Conservation (phyloP, 2,797 vertebrate genomes). For the Enteromius unitaeniatus region DNA sequence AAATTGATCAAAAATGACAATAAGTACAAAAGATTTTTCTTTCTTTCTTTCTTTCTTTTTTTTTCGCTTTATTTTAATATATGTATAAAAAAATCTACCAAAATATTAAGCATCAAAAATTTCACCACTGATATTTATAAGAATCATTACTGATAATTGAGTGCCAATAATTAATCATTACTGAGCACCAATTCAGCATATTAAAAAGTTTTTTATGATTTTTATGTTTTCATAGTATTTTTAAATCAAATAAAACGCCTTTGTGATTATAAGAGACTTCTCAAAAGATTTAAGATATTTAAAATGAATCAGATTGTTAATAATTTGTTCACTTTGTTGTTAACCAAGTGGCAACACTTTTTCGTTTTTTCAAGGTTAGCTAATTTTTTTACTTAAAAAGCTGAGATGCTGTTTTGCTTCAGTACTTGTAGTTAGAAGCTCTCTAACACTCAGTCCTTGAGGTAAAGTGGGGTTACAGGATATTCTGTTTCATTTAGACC, state of each 20-base stretch:
- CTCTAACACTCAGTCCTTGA: neutral
- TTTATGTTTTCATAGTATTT: neutral
- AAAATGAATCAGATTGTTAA: neutral
- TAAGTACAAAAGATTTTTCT: neutral
- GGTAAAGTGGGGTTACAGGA: neutral
- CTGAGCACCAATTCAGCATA: neutral
- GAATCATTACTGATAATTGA: neutral
- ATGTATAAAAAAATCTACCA: neutral
- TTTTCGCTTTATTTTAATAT: too few species aligned
- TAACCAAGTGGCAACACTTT: neutral
- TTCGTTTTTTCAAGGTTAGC: neutral
- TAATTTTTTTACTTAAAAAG: neutral
- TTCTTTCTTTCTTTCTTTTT: too few species aligned
- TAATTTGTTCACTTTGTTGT: neutral
- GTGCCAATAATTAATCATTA: neutral
- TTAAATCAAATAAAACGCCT: neutral
- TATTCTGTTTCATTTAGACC: neutral
- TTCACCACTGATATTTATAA: neutral
- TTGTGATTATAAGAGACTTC: neutral
- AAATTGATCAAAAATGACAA: neutral
- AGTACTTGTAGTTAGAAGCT: neutral
- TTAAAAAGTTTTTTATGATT: neutral
- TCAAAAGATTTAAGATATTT: neutral
- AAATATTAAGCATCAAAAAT: neutral
- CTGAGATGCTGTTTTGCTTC: neutral